These are phyloP conservation scores for Dinoponera quadriceps DNA, from an alignment of 1,140 invertebrate genomes.

Conservation along the genomic window DNA sequence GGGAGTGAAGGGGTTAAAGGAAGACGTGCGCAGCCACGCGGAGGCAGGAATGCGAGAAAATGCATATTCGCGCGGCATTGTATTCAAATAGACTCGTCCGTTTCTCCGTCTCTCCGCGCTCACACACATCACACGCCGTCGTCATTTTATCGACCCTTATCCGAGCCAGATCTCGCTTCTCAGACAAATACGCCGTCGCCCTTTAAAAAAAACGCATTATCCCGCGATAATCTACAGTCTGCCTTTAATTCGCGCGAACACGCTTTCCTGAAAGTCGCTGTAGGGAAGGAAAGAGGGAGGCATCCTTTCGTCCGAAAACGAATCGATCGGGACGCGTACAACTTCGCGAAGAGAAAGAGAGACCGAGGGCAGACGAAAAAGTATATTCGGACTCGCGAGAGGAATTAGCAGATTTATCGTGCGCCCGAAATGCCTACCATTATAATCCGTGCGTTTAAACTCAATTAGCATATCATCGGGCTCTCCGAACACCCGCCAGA, in stretches of 20 bases:
- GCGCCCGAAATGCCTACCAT: slow-evolving; percentile 21
- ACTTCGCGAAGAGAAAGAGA: background rate
- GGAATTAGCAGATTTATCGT: slow-evolving; percentile 47
- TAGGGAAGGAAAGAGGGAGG: background rate
- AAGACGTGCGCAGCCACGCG: slow-evolving; percentile 54
- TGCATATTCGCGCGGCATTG: slow-evolving; percentile 68
- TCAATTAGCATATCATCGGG: slow-evolving; percentile 29
- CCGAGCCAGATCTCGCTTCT: slow-evolving; percentile 49
- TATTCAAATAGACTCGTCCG: slow-evolving; percentile 68
- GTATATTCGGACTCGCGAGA: background rate
- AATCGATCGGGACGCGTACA: background rate
- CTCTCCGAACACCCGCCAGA: background rate
- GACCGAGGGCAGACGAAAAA: background rate
- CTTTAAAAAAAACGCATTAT: slow-evolving; percentile 40
- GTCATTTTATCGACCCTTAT: slow-evolving; percentile 51
- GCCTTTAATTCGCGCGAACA: slow-evolving; percentile 36
- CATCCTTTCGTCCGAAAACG: slow-evolving; percentile 6
- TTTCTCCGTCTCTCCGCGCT: slow-evolving; percentile 18
- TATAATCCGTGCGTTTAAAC: slow-evolving; percentile 38
- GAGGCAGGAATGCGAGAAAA: slow-evolving; percentile 66
- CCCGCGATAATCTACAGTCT: slow-evolving; percentile 9
- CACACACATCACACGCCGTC: slow-evolving; percentile 39
- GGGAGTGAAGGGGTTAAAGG: background rate
- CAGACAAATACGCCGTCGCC: slow-evolving; percentile 36
- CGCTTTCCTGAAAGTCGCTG: slow-evolving; percentile 22